A percentile compares a stretch with the other conserved stretches of the same genome.
Conservation (phyloP, 2,113 vertebrate species). For the Sminthopsis crassicaudata region DNA sequence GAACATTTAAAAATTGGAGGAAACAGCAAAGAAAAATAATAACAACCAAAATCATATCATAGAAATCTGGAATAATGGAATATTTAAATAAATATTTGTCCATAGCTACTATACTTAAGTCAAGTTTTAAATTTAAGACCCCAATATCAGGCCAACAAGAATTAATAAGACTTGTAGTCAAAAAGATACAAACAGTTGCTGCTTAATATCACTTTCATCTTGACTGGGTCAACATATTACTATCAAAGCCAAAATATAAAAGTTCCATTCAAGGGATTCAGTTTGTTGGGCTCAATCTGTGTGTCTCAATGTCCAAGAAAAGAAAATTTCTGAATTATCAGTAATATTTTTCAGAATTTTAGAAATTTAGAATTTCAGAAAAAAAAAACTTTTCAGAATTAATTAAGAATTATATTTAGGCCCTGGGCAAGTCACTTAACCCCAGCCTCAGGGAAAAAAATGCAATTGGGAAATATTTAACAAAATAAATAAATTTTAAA, state of each 20-base stretch:
- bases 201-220: conserved; percentile 43
- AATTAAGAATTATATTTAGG: too few species aligned
- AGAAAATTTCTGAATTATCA: conserved; percentile 28
- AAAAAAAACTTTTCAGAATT: background rate
- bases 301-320: background rate
- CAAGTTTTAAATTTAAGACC: conserved; percentile 64
- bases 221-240: conserved; percentile 42
- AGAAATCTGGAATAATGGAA: conserved; percentile 53
- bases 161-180: conserved; percentile 32
- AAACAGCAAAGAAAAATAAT: conserved; percentile 26
- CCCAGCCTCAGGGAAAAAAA: too few species aligned
- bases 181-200: conserved; percentile 29
- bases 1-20: conserved; percentile 43
- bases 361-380: too few species aligned
- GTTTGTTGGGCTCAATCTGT: background rate
- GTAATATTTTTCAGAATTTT: background rate
- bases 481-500: too few species aligned
- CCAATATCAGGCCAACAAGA: conserved; percentile 9
- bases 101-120: conserved; percentile 48
- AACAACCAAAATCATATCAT: conserved; percentile 43
- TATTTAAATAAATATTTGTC: conserved; percentile 61
- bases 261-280: conserved; percentile 25
- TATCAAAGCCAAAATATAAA: conserved; percentile 53
- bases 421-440: too few species aligned
- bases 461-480: too few species aligned